Base-by-base conservation (phyloP, 2,888 invertebrate species). In the Pyrrhosoma nymphula region DNA sequence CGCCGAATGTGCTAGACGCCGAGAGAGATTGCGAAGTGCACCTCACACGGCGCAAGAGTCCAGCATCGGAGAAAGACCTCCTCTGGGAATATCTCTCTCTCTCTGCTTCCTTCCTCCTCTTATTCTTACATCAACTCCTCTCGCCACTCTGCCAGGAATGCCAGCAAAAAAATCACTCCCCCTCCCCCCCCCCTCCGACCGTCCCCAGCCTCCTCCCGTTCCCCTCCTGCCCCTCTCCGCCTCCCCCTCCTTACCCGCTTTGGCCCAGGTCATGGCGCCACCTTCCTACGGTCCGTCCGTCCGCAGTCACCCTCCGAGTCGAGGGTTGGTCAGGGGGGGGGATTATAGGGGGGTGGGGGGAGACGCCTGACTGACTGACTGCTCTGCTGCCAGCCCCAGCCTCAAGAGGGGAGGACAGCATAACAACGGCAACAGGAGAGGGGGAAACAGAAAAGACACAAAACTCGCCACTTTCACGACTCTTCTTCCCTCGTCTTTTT, bases 191-290 rank as follows among this genome's bases (percentile, higher is more conserved):
- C n/a, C 10, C 26, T 16, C 69, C 69, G 23, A 23, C 69, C 69
- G 26, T 8, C 18, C 69, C 20, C 69, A 26, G 8, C 69, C n/a
- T 1, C 16, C 69, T n/a, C 26, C 82, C 14, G 16, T 4, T 18
- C 82, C 30, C 82, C 82, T 4, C 47, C 47, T 8, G 8, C 47
- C 2, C 8, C 47, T 2, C 47, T 8, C 47, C 8, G 4, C 47
- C 47, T 8, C 47, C 3, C 82, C 82, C 35, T 1, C 35, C 35
- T 35, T 30, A 2, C 60, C 16, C 35, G 10, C 82, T 30, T 82
- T 82, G 82, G 82, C 82, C 82, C 82, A 82, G 82, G 82, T 82
- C 82, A 82, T 82, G 82, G 82, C 82, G 82, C 82, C 82, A 35
- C 82, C n/a, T 23, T n/a, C 20, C 69, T 14, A 10, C 60, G 12